These are phyloP conservation scores for Heliconius erato DNA, from an alignment of 2,888 invertebrate genomes.

Conservation along the genomic window DNA sequence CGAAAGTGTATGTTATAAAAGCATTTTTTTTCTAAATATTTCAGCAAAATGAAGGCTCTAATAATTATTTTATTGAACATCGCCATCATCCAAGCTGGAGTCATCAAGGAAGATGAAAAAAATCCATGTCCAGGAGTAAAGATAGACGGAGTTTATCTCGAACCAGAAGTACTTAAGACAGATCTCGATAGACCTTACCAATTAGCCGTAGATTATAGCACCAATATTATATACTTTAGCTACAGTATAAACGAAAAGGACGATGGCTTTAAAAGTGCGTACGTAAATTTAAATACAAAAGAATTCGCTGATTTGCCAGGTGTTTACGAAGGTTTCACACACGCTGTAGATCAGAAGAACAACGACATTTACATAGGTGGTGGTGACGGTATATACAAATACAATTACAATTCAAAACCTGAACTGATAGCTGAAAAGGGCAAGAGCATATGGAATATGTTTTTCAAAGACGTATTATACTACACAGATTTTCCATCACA, in stretches of 20 bases:
- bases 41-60: slow-evolving; percentile 35
- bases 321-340: slow-evolving; percentile 70
- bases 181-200: slow-evolving; percentile 69
- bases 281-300: slow-evolving; percentile 67
- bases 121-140: slow-evolving; percentile 60
- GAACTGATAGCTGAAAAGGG: slow-evolving; percentile 62
- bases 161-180: slow-evolving; percentile 63
- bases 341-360: slow-evolving; percentile 67
- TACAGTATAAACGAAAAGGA: slow-evolving; percentile 62
- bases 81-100: slow-evolving; percentile 31
- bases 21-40: background rate
- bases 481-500: slow-evolving; percentile 70
- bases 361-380: slow-evolving; percentile 72
- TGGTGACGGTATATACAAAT: slow-evolving; percentile 72
- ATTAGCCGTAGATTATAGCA: slow-evolving; percentile 67
- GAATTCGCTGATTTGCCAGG: slow-evolving; percentile 65
- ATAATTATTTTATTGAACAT: slow-evolving; percentile 25
- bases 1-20: background rate
- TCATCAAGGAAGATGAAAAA: slow-evolving; percentile 50
- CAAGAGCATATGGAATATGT: slow-evolving; percentile 70
- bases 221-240: slow-evolving; percentile 72
- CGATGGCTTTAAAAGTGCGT: slow-evolving; percentile 65
- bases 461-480: slow-evolving; percentile 69
- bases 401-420: slow-evolving; percentile 63
- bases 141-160: slow-evolving; percentile 62